Evolutionary conservation across 1,140 invertebrate species (phyloP), one percentile per base, ranked within the genome.

Genomic region (Acromyrmex echinatior): DNA sequence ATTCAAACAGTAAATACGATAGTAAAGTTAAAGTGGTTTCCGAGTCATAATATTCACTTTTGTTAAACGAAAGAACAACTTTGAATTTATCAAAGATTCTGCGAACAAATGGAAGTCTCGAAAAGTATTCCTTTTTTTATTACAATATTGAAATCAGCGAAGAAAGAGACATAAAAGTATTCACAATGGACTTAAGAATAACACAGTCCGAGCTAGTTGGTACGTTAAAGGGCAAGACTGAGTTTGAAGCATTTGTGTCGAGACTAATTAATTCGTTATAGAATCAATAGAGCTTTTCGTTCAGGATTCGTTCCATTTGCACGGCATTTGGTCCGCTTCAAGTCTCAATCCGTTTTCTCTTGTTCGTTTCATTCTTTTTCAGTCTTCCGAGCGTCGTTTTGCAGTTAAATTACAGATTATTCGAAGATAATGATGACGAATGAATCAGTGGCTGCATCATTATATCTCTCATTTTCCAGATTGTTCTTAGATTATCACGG

Each of bases 261-360:
- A 45, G 66, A 85, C 81, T 91, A 91, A 91, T 91, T 91, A 91
- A 74, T 86, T 88, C 87, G 56, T 91, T 90, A 91, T 88, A 56
- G 80, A 90, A 91, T 86, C 89, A 81, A 68, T 68, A 74, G 39
- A 68, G 60, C 63, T 74, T 62, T 77, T 58, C 53, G 78, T 66
- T 56, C 49, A 73, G 16, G 53, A 77, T 58, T 85, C 35, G 31
- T 71, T 79, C 66, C 53, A 82, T 63, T 73, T 84, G 45, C 63
- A 84, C 58, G 68, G 66, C 56, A 53, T 82, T 82, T 71, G n/a
- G 78, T 53, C 86, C n/a, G 51, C 51, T 80, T 53, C n/a, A 45
- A 31, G 68, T 49, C 63, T 90, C 80, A 90, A 88, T 90, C 89
- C 77, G 71, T 88, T 88, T 82, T 63, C 53, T 66, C 71, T 39